Conservation (phyloP, 1,140 invertebrate species). For the Brachionus sp. region DNA sequence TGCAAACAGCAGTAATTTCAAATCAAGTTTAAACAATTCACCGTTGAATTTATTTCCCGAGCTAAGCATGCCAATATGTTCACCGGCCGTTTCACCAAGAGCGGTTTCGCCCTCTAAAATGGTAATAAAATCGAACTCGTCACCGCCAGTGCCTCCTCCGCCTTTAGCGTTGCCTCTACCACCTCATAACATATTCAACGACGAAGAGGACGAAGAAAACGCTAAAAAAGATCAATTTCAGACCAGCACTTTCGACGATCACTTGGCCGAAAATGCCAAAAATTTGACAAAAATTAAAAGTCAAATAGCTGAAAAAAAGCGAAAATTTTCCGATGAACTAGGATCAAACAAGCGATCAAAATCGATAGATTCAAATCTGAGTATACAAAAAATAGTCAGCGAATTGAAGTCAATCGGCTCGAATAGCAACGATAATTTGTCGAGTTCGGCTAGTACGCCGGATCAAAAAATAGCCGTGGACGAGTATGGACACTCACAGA, state of each 20-base stretch:
- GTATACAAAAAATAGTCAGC: conserved; percentile 31
- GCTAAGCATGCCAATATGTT: conserved; percentile 9
- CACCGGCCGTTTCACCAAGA: background rate
- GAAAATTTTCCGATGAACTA: background rate
- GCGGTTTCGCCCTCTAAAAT: background rate
- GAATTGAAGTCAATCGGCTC: conserved; percentile 34
- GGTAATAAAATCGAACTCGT: background rate
- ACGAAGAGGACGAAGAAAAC: conserved; percentile 31
- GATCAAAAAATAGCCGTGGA: background rate
- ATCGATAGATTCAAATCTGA: background rate
- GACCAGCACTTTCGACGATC: background rate
- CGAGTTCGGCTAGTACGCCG: background rate
- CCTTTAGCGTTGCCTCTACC: background rate
- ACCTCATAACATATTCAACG: conserved; percentile 35
- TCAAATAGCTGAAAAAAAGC: conserved; percentile 40
- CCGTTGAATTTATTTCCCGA: background rate
- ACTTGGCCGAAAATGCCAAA: background rate
- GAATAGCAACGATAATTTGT: background rate
- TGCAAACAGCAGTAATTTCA: background rate
- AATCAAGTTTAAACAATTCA: background rate
- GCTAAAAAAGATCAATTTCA: background rate
- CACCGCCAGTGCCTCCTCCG: background rate
- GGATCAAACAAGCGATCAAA: background rate
- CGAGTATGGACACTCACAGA: too few species aligned
- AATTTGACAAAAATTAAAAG: background rate